Evolutionary conservation across 2,888 invertebrate genomes (phyloP).

Genomic region (Ariolimax columbianus): DNA sequence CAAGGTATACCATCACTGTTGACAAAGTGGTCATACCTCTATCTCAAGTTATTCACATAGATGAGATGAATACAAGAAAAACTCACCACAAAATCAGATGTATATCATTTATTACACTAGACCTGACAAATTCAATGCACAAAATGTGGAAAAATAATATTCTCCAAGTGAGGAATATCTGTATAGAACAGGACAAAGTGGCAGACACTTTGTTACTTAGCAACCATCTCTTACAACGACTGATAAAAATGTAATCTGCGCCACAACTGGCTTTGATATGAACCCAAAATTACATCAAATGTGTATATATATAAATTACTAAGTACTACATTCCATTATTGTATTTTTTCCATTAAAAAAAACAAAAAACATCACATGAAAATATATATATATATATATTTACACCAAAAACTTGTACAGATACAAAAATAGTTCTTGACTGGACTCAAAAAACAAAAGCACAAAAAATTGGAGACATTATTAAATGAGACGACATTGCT

Average conservation of each 20-base stretch:
- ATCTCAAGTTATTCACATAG: too few species aligned
- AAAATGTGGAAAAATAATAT: constrained; percentile 22
- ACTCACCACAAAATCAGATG: neutral
- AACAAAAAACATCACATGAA: constrained; percentile 23
- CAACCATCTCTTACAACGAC: too few species aligned
- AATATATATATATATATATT: constrained; percentile 14
- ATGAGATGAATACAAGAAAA: too few species aligned
- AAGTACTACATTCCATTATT: constrained; percentile 39
- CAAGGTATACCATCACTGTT: too few species aligned
- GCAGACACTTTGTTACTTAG: neutral
- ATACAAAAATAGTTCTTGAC: constrained; percentile 42
- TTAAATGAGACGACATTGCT: constrained; percentile 33
- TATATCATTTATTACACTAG: constrained; percentile 51
- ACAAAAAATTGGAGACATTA: constrained; percentile 9
- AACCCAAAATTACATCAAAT: neutral
- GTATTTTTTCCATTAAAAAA: neutral
- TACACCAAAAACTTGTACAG: constrained; percentile 23
- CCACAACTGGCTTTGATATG: constrained; percentile 35
- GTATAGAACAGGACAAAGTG: neutral
- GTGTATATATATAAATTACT: constrained; percentile 42
- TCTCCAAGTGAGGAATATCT: constrained; percentile 2
- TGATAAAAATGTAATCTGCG: neutral
- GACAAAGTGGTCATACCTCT: too few species aligned
- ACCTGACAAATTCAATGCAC: constrained; percentile 28
- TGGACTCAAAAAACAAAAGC: neutral